Base-by-base conservation (phyloP, 1,140 invertebrate genomes). In the Dufourea novaeangliae region DNA sequence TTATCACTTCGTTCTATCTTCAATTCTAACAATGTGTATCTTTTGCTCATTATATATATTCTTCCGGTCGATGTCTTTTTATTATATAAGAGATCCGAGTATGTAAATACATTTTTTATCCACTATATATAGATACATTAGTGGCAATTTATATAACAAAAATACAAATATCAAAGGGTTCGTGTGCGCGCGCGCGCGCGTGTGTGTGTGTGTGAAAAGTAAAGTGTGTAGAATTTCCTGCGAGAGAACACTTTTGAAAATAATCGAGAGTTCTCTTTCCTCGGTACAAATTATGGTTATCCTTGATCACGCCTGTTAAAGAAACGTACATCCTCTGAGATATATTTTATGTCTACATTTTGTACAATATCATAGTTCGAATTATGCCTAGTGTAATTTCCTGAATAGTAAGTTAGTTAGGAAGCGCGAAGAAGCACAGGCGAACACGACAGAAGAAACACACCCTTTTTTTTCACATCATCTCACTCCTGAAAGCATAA, bases 341-440 rank as follows among this genome's bases (percentile, higher is more conserved):
- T n/a, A n/a, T n/a, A n/a, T n/a, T n/a, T 57, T 79, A 83, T 29
- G 62, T 52, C 69, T 83, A 82, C 37, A 56, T 63, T 83, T 83
- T 83, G 80, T 83, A 83, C 82, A 83, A 22, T 79, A 66, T 75
- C 14, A 41, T 66, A 79, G 20, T 44, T 79, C n/a, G 32, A 77
- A 75, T 79, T 83, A 63, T 67, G 46, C 56, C n/a, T 74, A 74
- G 39, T 61, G 32, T 62, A 12, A 50, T 70, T 71, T 62, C 8
- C 73, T n/a, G 44, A 32, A 62, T 78, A 46, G 41, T 69, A 56
- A 44, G n/a, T n/a, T 62, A 56, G 27, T 64, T n/a, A 66, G 82
- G 59, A 79, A 79, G 44, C 82, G 75, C 75, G 14, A 79, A 79
- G 66, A 67, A 78, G 81, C 68, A 72, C 74, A 72, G 79, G 63